Percentiles rank a stretch among this genome's conserved stretches.
Conservation (phyloP, 2,888 invertebrate species). For the Caradrina clavipalpis region DNA sequence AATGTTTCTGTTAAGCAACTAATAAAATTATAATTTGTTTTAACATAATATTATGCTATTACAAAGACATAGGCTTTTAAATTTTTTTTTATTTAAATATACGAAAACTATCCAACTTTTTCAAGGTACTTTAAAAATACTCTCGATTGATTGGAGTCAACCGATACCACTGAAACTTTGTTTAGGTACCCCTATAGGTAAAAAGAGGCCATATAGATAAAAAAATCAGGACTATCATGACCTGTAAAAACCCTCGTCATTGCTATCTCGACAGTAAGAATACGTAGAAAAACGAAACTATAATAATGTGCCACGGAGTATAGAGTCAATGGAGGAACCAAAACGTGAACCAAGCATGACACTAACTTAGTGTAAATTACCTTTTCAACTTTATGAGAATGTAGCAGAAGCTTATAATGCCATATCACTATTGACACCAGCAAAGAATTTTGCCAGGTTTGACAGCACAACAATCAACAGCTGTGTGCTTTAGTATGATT, state of each 20-base stretch:
- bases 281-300: constrained; percentile 35
- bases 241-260: constrained; percentile 55
- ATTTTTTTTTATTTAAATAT: neutral
- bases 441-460: neutral
- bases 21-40: no score
- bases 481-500: neutral
- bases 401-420: no score
- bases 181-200: constrained; percentile 28
- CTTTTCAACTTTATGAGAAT: no score
- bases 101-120: neutral
- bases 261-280: constrained; percentile 50
- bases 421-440: neutral
- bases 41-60: no score
- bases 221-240: constrained; percentile 43
- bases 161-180: constrained; percentile 20
- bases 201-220: constrained; percentile 41
- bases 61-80: no score
- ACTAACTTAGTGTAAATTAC: no score
- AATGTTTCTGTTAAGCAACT: no score
- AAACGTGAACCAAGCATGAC: no score
- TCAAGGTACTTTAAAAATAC: neutral
- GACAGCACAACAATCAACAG: neutral
- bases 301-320: constrained; percentile 15
- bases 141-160: constrained; percentile 1
- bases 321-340: constrained; percentile 8